Evolutionary conservation across 2,888 invertebrate genomes (phyloP).

Genomic region (Drosophila barbarae): DNA sequence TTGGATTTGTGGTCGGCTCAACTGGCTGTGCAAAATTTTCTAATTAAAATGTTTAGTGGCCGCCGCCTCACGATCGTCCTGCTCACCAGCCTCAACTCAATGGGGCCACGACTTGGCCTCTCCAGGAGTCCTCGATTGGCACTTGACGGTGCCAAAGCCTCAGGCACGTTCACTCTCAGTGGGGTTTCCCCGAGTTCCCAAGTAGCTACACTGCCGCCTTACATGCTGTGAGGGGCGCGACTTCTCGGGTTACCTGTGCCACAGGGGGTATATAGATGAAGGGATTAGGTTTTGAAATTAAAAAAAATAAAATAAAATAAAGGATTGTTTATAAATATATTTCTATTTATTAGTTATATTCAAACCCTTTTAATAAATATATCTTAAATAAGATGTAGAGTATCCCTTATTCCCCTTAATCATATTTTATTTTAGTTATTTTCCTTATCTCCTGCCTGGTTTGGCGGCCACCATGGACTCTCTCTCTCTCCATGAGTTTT

Average conservation of each 20-base stretch:
- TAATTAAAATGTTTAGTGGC: slow-evolving; percentile 73
- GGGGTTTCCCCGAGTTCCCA: slow-evolving; percentile 35
- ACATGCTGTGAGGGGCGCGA: slow-evolving; percentile 39
- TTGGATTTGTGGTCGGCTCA: slow-evolving; percentile 72
- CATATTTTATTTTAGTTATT: not conserved
- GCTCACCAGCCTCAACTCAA: not conserved
- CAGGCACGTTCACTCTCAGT: slow-evolving; percentile 56
- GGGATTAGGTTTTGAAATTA: not conserved
- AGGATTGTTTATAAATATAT: no score
- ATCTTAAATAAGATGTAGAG: not conserved
- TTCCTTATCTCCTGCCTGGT: slow-evolving; percentile 20
- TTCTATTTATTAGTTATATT: not conserved
- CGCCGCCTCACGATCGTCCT: slow-evolving; percentile 20
- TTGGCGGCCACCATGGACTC: not conserved
- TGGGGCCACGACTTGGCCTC: slow-evolving; percentile 44
- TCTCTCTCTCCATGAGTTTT: not conserved
- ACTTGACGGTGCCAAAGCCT: slow-evolving; percentile 54
- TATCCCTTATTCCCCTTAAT: not conserved
- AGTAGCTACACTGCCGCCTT: slow-evolving; percentile 44
- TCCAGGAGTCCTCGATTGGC: slow-evolving; percentile 36
- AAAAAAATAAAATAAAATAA: no score
- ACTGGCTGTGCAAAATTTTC: slow-evolving; percentile 67
- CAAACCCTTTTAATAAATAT: accelerated
- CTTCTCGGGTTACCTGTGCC: slow-evolving; percentile 9
- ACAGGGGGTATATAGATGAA: not conserved